Base-by-base conservation (phyloP, 1,140 invertebrate genomes). In the Drosophila seguyi region DNA sequence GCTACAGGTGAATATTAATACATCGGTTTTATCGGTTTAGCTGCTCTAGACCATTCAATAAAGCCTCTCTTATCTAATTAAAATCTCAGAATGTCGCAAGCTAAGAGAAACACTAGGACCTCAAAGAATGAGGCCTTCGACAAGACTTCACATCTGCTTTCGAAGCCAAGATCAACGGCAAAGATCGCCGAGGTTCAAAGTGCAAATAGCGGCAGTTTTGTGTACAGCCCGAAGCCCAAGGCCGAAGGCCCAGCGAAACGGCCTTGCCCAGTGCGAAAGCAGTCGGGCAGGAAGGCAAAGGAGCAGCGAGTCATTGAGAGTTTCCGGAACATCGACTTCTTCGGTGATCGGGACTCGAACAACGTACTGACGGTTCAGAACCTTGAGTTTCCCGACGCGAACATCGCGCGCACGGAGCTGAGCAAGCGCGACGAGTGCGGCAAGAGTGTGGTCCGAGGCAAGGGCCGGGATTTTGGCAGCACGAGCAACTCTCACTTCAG, bases 291-390 rank as follows among this genome's bases (percentile, higher is more conserved):
- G 1, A 45, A 50, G 38, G 79, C 75, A 0, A 69, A 66, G 18
- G 62, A 56, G n/a, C 66, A 90, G 34, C 48, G 39, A 8, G 65
- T 45, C 6, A 90, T 90, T 6, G 25, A 60, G 10, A 60, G 81
- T 25, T 90, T 90, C n/a, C 78, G 83, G 22, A 90, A 90, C 20
- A 81, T 90, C 13, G 79, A 90, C 14, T 90, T 90, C 34, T 75
- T 83, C 1, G 42, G 48, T 0, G 59, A 72, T 6, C 62, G 62
- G 22, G 74, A 90, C 22, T 90, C 86, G 27, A 59, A 73, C 38
- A 39, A 57, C 0, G 13, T 56, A 25, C 27, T 90, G 34, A 69
- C 86, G 3, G 78, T 90, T 1, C 85, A 90, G 48, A 90, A 65
- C 0, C 57, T 90, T 0, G 86, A 90, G 53, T 90, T 90, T 38